A percentile compares a stretch with the other conserved stretches of the same genome.
Conservation (phyloP, 2,888 invertebrate species). For the Drosophila stalkeri region DNA sequence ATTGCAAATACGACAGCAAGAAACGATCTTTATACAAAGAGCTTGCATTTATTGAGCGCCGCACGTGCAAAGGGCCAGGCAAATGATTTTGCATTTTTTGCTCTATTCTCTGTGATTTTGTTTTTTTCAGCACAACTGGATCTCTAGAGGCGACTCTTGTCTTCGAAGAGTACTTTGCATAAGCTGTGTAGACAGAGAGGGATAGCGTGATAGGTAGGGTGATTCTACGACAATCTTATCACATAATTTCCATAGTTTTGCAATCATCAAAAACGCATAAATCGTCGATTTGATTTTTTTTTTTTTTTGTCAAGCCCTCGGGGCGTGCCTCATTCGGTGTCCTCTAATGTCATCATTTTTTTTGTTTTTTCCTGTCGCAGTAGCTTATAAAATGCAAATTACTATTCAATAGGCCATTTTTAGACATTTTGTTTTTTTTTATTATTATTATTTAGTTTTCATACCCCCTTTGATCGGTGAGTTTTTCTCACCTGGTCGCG, state of each 20-base stretch:
- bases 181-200: constrained; percentile 8
- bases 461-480: constrained; percentile 34
- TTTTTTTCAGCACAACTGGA: constrained; percentile 7
- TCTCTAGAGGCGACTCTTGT: constrained; percentile 26
- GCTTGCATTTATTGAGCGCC: constrained; percentile 34
- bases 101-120: not conserved
- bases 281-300: constrained; percentile 58
- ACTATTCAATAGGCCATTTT: constrained; percentile 72
- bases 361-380: constrained; percentile 23
- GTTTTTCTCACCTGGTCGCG: constrained; percentile 55
- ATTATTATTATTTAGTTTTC: constrained; percentile 16
- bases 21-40: constrained; percentile 28
- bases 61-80: constrained; percentile 68
- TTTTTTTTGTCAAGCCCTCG: constrained; percentile 35
- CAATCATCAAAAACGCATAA: constrained; percentile 82
- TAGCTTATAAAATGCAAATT: constrained; percentile 76
- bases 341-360: constrained; percentile 65
- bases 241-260: constrained; percentile 61
- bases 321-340: constrained; percentile 43
- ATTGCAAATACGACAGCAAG: constrained; percentile 51
- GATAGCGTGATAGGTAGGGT: not conserved
- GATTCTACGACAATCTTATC: constrained; percentile 45
- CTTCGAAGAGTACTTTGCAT: constrained; percentile 72
- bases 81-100: constrained; percentile 59
- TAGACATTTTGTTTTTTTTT: constrained; percentile 13